Evolutionary conservation across 1,140 invertebrate species (phyloP).

Genomic region (Bombyx mandarina): DNA sequence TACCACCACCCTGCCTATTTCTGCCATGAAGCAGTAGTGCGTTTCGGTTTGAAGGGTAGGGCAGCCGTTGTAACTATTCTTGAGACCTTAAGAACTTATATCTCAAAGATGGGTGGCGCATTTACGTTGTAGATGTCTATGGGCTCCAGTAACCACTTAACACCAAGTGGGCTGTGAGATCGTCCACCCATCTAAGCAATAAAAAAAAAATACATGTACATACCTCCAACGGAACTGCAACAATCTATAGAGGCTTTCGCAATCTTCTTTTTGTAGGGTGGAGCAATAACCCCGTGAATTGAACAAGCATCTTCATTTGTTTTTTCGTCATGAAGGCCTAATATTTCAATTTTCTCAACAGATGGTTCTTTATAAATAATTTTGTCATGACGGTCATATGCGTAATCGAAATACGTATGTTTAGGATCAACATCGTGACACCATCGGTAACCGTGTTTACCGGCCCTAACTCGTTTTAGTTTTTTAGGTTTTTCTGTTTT

Average conservation of each 20-base stretch:
- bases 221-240: constrained; percentile 60
- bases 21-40: too few species aligned
- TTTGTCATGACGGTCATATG: constrained; percentile 47
- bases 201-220: constrained; percentile 3
- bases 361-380: constrained; percentile 32
- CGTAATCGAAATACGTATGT: constrained; percentile 56
- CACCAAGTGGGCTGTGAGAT: too few species aligned
- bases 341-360: constrained; percentile 41
- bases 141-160: too few species aligned
- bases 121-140: too few species aligned
- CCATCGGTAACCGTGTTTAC: constrained; percentile 56
- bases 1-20: too few species aligned
- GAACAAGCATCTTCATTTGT: constrained; percentile 18
- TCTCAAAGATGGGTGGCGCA: too few species aligned
- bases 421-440: constrained; percentile 51
- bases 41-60: too few species aligned
- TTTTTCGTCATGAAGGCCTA: constrained; percentile 38
- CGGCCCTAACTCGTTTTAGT: constrained; percentile 41
- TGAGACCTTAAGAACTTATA: too few species aligned
- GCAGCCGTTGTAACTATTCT: too few species aligned
- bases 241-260: constrained; percentile 51
- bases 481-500: constrained; percentile 24
- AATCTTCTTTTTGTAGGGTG: constrained; percentile 37
- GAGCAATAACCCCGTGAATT: constrained; percentile 24
- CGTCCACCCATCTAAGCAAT: not conserved